Conservation (phyloP, 2,888 invertebrate genomes). For the Busseola fusca region DNA sequence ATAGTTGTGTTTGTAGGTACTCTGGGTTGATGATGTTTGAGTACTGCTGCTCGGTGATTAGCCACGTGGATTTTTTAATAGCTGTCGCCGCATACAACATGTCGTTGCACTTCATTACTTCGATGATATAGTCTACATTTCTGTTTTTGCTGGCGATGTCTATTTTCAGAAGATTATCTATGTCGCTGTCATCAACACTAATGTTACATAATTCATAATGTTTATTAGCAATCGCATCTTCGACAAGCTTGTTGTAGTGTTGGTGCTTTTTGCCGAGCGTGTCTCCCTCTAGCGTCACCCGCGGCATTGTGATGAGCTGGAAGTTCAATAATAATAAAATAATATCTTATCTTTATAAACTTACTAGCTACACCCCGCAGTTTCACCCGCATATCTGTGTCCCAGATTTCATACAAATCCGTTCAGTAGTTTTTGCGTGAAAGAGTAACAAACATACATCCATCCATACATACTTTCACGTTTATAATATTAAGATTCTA, state of each 20-base stretch:
- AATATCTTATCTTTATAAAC: not conserved
- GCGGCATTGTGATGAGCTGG: slow-evolving; percentile 64
- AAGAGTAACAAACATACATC: no score
- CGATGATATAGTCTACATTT: slow-evolving; percentile 57
- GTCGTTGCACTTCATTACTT: not conserved
- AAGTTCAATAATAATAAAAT: slow-evolving; percentile 16
- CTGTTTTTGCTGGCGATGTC: slow-evolving; percentile 73
- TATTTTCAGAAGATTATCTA: slow-evolving; percentile 64
- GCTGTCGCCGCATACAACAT: slow-evolving; percentile 58
- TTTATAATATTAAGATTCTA: no score
- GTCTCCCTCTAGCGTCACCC: slow-evolving; percentile 48
- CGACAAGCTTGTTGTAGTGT: not conserved
- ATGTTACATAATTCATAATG: not conserved
- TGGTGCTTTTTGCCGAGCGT: slow-evolving; percentile 33
- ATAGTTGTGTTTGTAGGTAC: slow-evolving; percentile 65
- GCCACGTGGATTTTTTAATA: slow-evolving; percentile 76
- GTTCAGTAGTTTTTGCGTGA: no score
- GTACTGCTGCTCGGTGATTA: slow-evolving; percentile 75
- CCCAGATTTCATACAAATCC: no score
- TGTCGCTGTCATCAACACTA: not conserved
- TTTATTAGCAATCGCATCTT: not conserved
- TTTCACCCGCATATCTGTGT: no score
- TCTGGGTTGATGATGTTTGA: slow-evolving; percentile 77
- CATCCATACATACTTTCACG: no score
- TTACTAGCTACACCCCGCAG: no score